Base-by-base conservation (phyloP, 1,140 invertebrate genomes). In the Brachionus rubens region DNA sequence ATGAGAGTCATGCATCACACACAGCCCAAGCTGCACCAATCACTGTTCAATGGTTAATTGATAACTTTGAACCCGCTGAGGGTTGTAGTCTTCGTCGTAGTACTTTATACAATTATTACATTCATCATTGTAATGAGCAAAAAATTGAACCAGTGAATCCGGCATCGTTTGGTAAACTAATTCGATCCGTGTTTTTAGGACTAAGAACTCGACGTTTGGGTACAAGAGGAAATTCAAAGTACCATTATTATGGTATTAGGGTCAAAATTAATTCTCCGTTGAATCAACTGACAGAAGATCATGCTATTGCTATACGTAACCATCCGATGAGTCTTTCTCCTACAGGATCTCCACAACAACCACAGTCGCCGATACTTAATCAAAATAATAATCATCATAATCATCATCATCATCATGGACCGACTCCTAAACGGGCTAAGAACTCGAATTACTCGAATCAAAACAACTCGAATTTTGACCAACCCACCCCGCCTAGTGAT, bases 201-300 rank as follows among this genome's bases (percentile, higher is more conserved):
- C 86, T 99, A 77, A 87, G 94, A 78, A 98, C 96, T 19, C 87
- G 96, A 79, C 87, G 96, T 50, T 87, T 99, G 41, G 96, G 96
- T 78, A 98, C 96, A 5, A 89, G 91, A 41, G 96, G 96, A n/a
- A 98, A 99, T 86, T 98, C 95, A 5, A 98, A 98, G 83, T 99
- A 99, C 85, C 96, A 99, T 87, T 99, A 99, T 85, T 98, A 98
- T 87, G 96, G 96, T n/a, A 98, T 99, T 77, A 88, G 94, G 52
- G 91, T 98, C 5, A 98, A 98, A 85, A 91, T 92, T 0, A 90
- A 88, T 77, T 95, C 93, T 0, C 87, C 89, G 6, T 82, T 95
- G 30, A 90, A 90, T 78, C 84, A 86, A 78, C 80, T 87, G n/a
- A 84, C 85, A 43, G 87, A 87, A 79, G 89, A 91, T 62, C 81